Conservation (phyloP, 1,140 invertebrate genomes). For the Aricia agestis region DNA sequence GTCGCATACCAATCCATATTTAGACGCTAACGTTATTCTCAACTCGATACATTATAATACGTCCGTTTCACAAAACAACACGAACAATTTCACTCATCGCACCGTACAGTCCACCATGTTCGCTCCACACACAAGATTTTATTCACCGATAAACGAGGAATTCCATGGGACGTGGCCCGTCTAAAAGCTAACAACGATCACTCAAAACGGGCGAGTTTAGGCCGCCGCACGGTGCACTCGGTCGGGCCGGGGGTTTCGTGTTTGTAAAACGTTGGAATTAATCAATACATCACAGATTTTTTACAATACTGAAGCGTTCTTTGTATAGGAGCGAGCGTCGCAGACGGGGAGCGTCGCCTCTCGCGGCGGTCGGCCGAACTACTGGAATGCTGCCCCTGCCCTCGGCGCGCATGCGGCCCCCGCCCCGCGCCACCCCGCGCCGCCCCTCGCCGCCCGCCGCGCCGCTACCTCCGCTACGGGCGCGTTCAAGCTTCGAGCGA, state of each 20-base stretch:
- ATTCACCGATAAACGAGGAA: constrained; percentile 74
- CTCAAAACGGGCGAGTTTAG: constrained; percentile 36
- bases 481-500: constrained; percentile 52
- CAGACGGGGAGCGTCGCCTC: constrained; percentile 47
- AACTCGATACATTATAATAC: constrained; percentile 41
- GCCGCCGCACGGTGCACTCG: constrained; percentile 32
- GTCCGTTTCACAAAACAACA: constrained; percentile 58
- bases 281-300: constrained; percentile 76
- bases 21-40: constrained; percentile 43
- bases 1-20: constrained; percentile 66
- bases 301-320: constrained; percentile 73
- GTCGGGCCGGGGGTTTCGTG: constrained; percentile 39
- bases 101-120: constrained; percentile 65
- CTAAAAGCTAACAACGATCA: constrained; percentile 46
- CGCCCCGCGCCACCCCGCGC: constrained; percentile 36
- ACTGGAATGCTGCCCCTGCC: constrained; percentile 62
- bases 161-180: constrained; percentile 69
- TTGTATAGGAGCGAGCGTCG: constrained; percentile 66
- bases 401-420: constrained; percentile 60
- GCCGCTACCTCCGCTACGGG: constrained; percentile 37
- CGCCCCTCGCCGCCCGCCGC: constrained; percentile 38
- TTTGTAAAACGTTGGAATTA: constrained; percentile 66
- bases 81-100: constrained; percentile 53
- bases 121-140: constrained; percentile 65
- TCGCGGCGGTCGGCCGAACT: constrained; percentile 61